phyloP scores from a whole-genome alignment of 2,113 vertebrate genomes.

The Oreotrochilus melanogaster region DNA sequence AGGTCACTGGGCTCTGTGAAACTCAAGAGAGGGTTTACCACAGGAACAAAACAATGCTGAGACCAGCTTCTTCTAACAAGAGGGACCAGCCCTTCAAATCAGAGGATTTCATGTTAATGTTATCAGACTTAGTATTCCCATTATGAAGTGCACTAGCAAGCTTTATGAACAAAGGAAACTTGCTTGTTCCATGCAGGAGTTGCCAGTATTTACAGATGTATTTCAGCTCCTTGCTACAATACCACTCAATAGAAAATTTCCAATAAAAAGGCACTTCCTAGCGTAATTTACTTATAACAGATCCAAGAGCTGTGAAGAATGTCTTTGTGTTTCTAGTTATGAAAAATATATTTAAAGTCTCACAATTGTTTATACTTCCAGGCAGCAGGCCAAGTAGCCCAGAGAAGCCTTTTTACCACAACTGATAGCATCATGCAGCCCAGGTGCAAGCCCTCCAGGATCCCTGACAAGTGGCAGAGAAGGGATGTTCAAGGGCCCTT shows the following conservation, averaged over 20 bases:
- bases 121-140: not conserved
- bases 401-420: not conserved
- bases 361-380: not conserved
- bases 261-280: not conserved
- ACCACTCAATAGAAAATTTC: not conserved
- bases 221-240: not conserved
- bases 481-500: fast-evolving
- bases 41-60: not conserved
- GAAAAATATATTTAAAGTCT: not conserved
- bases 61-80: not conserved
- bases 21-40: not conserved
- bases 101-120: not conserved
- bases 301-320: not conserved
- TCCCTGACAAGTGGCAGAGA: not conserved
- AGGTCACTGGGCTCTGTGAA: not conserved
- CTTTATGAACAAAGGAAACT: not conserved
- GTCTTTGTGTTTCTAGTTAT: not conserved
- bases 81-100: not conserved
- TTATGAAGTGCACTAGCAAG: not conserved
- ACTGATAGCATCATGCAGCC: too few relatives aligned
- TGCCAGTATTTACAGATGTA: not conserved
- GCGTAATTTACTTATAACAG: not conserved
- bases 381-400: not conserved
- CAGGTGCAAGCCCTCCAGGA: not conserved
- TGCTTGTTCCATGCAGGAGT: not conserved